Percentiles rank a stretch among this genome's conserved stretches.
These are phyloP conservation scores for Agonum fuliginosum DNA, from an alignment of 2,888 invertebrate genomes.

Conservation along the genomic window DNA sequence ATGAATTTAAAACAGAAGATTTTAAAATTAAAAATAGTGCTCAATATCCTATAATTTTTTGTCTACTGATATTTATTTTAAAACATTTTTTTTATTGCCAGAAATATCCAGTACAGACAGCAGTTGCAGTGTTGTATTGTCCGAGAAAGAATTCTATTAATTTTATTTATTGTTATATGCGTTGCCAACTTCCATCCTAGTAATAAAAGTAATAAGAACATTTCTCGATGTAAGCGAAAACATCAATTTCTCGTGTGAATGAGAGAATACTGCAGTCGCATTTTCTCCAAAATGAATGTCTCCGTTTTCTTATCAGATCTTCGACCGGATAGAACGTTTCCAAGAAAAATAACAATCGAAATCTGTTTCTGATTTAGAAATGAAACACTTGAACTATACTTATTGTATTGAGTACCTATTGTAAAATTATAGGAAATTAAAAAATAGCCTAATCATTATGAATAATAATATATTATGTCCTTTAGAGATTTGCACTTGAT, in stretches of 20 bases:
- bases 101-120: constrained; percentile 1
- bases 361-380: constrained; percentile 15
- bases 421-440: too few relatives aligned
- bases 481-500: too few relatives aligned
- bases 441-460: too few relatives aligned
- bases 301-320: constrained; percentile 35
- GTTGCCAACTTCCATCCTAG: constrained; percentile 40
- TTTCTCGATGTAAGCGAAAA: constrained; percentile 49
- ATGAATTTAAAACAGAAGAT: too few relatives aligned
- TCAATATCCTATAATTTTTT: too few relatives aligned
- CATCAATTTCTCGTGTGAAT: constrained; percentile 49
- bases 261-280: constrained; percentile 47
- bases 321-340: constrained; percentile 21
- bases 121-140: constrained; percentile 5
- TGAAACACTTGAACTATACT: too few relatives aligned
- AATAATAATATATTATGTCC: too few relatives aligned
- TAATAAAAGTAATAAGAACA: constrained; percentile 39
- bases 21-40: too few relatives aligned
- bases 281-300: constrained; percentile 43
- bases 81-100: too few relatives aligned
- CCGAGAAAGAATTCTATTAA: constrained; percentile 47
- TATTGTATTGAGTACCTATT: too few relatives aligned
- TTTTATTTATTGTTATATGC: constrained; percentile 49
- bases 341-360: constrained; percentile 32
- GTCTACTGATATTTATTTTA: too few relatives aligned